These are phyloP conservation scores for Watsonalla binaria DNA, from an alignment of 2,888 invertebrate genomes.

Conservation along the genomic window DNA sequence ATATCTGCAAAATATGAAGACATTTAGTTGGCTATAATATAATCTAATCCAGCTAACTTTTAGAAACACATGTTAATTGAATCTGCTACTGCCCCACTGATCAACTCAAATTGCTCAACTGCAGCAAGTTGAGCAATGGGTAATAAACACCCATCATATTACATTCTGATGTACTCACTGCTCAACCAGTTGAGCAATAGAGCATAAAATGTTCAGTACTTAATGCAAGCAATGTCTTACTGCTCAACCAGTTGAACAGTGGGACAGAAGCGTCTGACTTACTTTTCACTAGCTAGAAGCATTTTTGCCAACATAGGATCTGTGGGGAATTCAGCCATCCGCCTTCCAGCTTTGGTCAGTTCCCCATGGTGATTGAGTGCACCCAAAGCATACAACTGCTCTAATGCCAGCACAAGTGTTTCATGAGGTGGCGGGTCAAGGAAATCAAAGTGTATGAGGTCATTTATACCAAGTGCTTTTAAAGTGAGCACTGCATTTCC, in stretches of 20 bases:
- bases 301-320: constrained; percentile 99
- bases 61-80: neutral
- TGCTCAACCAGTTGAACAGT: no score
- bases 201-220: no score
- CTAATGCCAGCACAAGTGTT: constrained; percentile 93
- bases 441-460: constrained; percentile 98
- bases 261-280: constrained; percentile 49
- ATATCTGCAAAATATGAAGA: constrained; percentile 80
- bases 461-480: constrained; percentile 98
- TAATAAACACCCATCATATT: no score
- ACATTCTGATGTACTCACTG: no score
- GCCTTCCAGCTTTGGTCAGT: constrained; percentile 95
- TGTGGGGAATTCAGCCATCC: constrained; percentile 99
- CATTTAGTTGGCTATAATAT: no score
- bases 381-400: constrained; percentile 98
- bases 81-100: no score
- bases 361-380: constrained; percentile 98
- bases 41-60: no score
- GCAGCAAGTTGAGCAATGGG: no score
- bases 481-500: constrained; percentile 98
- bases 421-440: constrained; percentile 98
- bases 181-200: no score
- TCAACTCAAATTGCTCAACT: no score
- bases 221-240: no score
- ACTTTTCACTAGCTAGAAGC: constrained; percentile 97